A percentile compares a stretch with the other conserved stretches of the same genome.
Conservation (phyloP, 2,113 vertebrate genomes). For the Rhinoptilus africanus region DNA sequence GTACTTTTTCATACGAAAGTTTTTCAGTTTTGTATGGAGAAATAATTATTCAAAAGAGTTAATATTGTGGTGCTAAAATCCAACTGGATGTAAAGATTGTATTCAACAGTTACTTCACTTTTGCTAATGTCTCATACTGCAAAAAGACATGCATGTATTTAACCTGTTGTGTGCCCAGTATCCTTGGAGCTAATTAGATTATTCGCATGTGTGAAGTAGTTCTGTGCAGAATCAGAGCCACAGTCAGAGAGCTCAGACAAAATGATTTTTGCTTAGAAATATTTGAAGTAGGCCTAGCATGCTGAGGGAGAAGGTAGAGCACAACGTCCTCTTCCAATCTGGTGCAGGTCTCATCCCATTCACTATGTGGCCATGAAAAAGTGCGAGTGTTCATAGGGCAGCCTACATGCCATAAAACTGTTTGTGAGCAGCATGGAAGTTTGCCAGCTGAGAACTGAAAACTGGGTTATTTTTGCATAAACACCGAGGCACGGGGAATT, state of each 20-base stretch:
- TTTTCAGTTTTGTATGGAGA: neutral
- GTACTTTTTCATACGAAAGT: neutral
- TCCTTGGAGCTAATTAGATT: neutral
- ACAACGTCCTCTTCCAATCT: neutral
- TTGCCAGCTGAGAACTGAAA: neutral
- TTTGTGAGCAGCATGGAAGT: fast-evolving
- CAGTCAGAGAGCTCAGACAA: neutral
- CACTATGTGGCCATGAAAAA: neutral
- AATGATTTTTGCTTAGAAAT: neutral
- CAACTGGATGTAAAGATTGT: neutral
- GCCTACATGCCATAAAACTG: neutral
- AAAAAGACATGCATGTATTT: neutral
- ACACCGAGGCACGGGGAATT: neutral
- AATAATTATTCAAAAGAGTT: neutral
- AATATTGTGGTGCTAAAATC: neutral
- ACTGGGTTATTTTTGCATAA: neutral
- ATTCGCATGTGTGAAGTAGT: neutral
- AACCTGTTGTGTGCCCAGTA: neutral
- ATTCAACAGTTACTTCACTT: neutral
- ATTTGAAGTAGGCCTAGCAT: neutral
- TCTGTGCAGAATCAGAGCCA: neutral
- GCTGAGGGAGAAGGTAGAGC: neutral
- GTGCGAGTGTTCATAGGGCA: neutral
- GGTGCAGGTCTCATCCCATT: neutral
- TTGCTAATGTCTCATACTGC: neutral